phyloP scores from a whole-genome alignment of 2,888 invertebrate species.

The Drosophila lacicola region DNA sequence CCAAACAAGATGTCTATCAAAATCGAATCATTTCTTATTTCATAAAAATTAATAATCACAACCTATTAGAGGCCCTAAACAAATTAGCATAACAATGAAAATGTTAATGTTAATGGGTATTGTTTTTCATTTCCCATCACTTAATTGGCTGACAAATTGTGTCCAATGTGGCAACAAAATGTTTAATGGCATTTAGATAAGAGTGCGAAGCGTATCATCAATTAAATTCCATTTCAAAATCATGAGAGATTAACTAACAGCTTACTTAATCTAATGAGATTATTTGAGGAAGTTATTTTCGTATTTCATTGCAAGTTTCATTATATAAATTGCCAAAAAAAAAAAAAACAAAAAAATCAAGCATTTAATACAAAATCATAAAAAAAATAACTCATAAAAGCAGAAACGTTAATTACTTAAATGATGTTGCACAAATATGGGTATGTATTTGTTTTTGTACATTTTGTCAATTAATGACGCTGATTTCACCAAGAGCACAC shows the following conservation, averaged over 20 bases:
- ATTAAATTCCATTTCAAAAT: slow-evolving; percentile 33
- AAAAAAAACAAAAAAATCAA: slow-evolving; percentile 16
- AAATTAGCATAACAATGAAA: slow-evolving; percentile 47
- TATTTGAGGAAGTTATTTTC: slow-evolving; percentile 61
- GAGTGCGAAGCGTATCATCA: slow-evolving; percentile 49
- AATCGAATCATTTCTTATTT: slow-evolving; percentile 19
- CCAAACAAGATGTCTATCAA: slow-evolving; percentile 2
- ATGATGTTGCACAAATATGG: slow-evolving; percentile 72
- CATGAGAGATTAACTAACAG: slow-evolving; percentile 38
- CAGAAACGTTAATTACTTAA: slow-evolving; percentile 62
- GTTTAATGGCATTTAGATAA: slow-evolving; percentile 47
- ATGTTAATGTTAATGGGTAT: slow-evolving; percentile 21
- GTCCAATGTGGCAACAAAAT: slow-evolving; percentile 32
- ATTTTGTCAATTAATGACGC: slow-evolving; percentile 73
- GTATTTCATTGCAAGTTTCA: slow-evolving; percentile 15
- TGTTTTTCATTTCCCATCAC: slow-evolving; percentile 39
- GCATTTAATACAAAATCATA: slow-evolving; percentile 24
- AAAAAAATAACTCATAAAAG: slow-evolving; percentile 14
- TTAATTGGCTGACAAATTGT: slow-evolving; percentile 60
- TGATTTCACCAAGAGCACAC: slow-evolving; percentile 68
- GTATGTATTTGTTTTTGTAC: slow-evolving; percentile 13
- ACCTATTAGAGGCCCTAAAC: slow-evolving; percentile 1
- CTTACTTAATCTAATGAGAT: slow-evolving; percentile 37
- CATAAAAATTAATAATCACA: slow-evolving; percentile 16
- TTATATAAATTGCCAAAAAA: slow-evolving; percentile 41